phyloP scores from a whole-genome alignment of 2,113 vertebrate genomes.

The Dissostichus mawsoni region DNA sequence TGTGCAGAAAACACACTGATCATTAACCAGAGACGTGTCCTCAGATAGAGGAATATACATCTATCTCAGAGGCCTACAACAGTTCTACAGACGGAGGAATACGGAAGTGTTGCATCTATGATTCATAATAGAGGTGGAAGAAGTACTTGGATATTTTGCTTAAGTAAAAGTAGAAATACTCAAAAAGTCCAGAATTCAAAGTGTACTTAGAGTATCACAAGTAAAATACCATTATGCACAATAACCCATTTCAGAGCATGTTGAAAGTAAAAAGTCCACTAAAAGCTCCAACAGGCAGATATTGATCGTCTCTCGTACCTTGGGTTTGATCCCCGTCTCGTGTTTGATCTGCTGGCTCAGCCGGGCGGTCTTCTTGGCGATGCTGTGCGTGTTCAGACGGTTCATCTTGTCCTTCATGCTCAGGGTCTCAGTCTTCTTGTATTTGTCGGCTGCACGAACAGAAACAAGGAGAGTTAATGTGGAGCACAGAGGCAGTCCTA shows the following conservation, averaged over 20 bases:
- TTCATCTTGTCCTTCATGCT: constrained; percentile 91
- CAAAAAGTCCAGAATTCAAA: too few relatives aligned
- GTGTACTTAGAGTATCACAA: too few relatives aligned
- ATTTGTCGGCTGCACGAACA: constrained; percentile 89
- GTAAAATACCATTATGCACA: too few relatives aligned
- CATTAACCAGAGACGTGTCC: constrained; percentile 18
- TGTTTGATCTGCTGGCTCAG: constrained; percentile 92
- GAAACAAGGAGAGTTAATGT: background rate
- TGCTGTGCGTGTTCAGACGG: constrained; percentile 92
- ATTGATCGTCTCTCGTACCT: constrained; percentile 76
- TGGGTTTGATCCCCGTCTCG: constrained; percentile 90
- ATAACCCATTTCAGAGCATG: too few relatives aligned
- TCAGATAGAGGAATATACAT: background rate
- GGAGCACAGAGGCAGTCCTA: too few relatives aligned
- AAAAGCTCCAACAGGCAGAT: background rate
- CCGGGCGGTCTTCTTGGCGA: constrained; percentile 94
- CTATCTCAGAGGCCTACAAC: background rate
- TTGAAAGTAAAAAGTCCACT: too few relatives aligned
- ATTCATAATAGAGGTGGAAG: too few relatives aligned
- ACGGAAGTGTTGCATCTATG: too few relatives aligned
- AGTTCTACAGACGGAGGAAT: too few relatives aligned
- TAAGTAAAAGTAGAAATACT: background rate
- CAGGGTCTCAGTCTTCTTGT: constrained; percentile 89
- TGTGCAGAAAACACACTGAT: background rate
- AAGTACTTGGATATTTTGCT: background rate